Base-by-base conservation (phyloP, 2,888 invertebrate species). In the Peribatodes rhomboidaria region DNA sequence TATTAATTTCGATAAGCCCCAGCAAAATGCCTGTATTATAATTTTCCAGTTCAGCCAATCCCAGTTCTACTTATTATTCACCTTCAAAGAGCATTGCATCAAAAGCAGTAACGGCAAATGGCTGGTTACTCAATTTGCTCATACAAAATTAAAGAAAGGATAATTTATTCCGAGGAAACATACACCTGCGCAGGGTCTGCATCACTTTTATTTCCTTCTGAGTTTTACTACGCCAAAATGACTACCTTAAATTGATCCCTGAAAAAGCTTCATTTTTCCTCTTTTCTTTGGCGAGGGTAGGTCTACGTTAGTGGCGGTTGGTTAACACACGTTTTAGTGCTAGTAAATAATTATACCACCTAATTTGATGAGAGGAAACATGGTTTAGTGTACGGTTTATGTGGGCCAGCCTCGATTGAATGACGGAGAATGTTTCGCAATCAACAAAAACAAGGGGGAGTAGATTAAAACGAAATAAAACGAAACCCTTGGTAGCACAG, bases 281-380 rank as follows among this genome's bases (percentile, higher is more conserved):
- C 70, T 62, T 60, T 55, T 47, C 52, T 63, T 70, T 63, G 63
- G 44, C 53, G 70, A 78, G 80, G 81, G 83, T 76, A 84, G 89
- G 79, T 88, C 90, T 82, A 67, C 73, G 75, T 84, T 78, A 70
- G 67, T 75, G 86, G 86, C 80, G 76, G 78, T 76, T 72, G 78
- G 83, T 85, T 85, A 86, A 83, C 85, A 81, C 81, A 82, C 75
- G 87, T 89, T 92, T 92, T 90, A 93, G 83, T 89, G 85, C 86
- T 86, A 87, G 90, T 92, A 91, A 92, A 93, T 91, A 92, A 91
- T 90, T 89, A 89, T 86, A 88, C 82, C 85, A 75, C 85, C 88
- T 92, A 93, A 93, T 93, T 93, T 92, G 92, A 92, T 93, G 92
- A 81, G 89, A 82, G 80, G 85, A 85, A 85, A 81, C 80, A 61